These are phyloP conservation scores for Rhynchonycteris naso DNA, from an alignment of 2,797 vertebrate species.

Conservation along the genomic window DNA sequence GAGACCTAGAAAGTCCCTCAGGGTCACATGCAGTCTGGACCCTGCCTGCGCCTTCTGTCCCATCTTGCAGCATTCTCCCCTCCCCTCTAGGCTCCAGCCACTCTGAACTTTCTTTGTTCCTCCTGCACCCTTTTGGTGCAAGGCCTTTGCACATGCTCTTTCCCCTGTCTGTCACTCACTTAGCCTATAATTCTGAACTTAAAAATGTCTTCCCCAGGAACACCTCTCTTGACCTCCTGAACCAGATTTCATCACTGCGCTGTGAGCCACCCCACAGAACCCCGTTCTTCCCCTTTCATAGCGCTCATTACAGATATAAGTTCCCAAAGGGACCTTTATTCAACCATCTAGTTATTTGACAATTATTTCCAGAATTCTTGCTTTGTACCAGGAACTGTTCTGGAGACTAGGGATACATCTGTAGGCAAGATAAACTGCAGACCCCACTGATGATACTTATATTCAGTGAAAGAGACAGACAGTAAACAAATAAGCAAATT, in stretches of 20 bases:
- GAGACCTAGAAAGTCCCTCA: not conserved
- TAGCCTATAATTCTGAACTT: not conserved
- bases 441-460: not conserved
- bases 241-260: not conserved
- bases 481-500: not conserved
- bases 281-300: not conserved
- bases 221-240: not conserved
- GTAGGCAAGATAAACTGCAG: not conserved
- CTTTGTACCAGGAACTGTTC: not conserved
- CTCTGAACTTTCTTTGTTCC: not conserved
- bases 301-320: not conserved
- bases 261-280: not conserved
- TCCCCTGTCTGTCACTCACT: not conserved
- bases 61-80: not conserved
- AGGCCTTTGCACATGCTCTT: not conserved
- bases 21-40: not conserved
- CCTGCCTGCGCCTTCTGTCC: not conserved
- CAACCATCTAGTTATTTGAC: not conserved
- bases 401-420: not conserved
- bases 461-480: not conserved
- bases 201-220: not conserved
- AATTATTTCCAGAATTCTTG: constrained; percentile 6
- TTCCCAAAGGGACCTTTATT: not conserved
- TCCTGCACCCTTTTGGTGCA: not conserved
- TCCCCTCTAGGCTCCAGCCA: not conserved